Percentiles rank a stretch among this genome's conserved stretches.
These are phyloP conservation scores for Reticulitermes speratus DNA, from an alignment of 1,140 invertebrate species.

Conservation along the genomic window DNA sequence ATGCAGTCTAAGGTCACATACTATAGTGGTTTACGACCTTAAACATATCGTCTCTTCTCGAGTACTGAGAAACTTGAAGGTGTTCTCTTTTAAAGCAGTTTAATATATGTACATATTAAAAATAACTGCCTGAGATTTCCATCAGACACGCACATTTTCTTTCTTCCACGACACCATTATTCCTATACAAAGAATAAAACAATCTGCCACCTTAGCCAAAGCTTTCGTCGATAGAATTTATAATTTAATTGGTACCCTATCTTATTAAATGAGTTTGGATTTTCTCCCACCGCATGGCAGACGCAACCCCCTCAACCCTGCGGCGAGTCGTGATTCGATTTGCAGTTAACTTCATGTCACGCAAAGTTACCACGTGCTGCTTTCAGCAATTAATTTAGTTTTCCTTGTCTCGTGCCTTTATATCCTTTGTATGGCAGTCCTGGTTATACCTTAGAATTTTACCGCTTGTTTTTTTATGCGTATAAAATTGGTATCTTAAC, in stretches of 20 bases:
- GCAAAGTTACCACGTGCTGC: not conserved
- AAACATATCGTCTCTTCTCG: too few species aligned
- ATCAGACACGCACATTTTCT: too few species aligned
- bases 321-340: not conserved
- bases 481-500: too few species aligned
- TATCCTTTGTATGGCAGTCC: not conserved
- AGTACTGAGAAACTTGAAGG: too few species aligned
- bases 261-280: constrained; percentile 19
- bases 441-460: not conserved
- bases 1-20: too few species aligned
- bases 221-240: not conserved
- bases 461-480: too few species aligned
- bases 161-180: not conserved
- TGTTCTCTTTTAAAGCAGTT: too few species aligned
- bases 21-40: too few species aligned
- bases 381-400: not conserved
- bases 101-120: too few species aligned
- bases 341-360: not conserved
- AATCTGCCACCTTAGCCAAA: not conserved
- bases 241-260: constrained; percentile 14
- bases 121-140: too few species aligned
- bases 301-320: not conserved
- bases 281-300: not conserved
- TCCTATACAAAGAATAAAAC: not conserved
- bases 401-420: not conserved